Base-by-base conservation (phyloP, 2,113 vertebrate genomes). In the Lagopus muta region DNA sequence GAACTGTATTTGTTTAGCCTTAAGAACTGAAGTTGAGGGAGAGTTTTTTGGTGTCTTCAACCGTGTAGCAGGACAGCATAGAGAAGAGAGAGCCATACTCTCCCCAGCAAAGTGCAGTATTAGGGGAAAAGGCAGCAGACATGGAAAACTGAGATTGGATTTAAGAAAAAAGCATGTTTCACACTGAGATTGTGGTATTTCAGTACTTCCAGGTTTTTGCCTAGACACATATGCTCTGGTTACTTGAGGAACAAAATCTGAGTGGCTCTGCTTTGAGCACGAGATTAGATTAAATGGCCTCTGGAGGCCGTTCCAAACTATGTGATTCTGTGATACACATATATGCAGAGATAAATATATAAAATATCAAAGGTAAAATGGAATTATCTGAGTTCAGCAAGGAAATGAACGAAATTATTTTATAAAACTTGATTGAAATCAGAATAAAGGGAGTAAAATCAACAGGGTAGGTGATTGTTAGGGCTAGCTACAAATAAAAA, bases 181-280 rank as follows among this genome's bases (percentile, higher is more conserved):
- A 9, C 15, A 21, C n/a, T 32, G 28, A 57, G 5, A 3, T 16
- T 4, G 3, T 30, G n/a, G 2, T 40, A n/a, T 57, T 72, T 62
- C 55, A 0, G 0, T 28, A 13, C 50, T 48, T 36, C 30, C 24
- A 16, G 7, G 5, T 1, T 52, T 79, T 82, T n/a, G 21, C 27
- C n/a, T 61, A 20, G 22, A 12, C 1, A 2, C 15, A 20, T 55
- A 16, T 32, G 13, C 54, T 55, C 55, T n/a, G 55, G 17, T 32
- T 76, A 18, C 67, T 50, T 36, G 45, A 82, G 50, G 43, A 82
- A 20, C 43, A 11, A 69, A 22, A 47, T 25, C 2, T 14, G 20
- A 66, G 40, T 43, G 58, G 11, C 22, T 11, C 5, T 70, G 19
- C 58, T 82, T 11, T 47, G 54, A 82, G n/a, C 15, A 10, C 10